Evolutionary conservation across 1,140 invertebrate species (phyloP).

Genomic region (Anagrus nilaparvatae): DNA sequence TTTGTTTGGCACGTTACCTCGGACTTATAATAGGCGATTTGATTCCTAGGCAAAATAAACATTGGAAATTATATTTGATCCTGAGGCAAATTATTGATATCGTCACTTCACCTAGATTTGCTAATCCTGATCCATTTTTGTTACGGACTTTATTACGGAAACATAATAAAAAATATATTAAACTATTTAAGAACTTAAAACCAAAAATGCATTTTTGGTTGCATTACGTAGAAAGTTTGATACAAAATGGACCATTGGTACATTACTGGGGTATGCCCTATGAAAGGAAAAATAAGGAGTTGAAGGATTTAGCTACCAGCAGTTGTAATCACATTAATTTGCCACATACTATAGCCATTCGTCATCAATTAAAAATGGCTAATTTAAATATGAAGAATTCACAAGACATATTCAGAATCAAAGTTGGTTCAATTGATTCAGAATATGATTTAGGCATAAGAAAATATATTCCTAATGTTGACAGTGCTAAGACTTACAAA

Average conservation of each 20-base stretch:
- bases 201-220: not conserved
- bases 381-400: no score
- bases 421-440: no score
- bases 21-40: constrained; percentile 15
- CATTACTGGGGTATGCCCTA: not conserved
- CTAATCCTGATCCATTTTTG: not conserved
- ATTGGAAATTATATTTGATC: constrained; percentile 15
- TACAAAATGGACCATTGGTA: not conserved
- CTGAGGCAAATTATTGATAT: constrained; percentile 5
- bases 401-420: no score
- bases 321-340: no score
- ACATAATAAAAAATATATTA: not conserved
- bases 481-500: no score
- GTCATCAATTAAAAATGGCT: no score
- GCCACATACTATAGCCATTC: no score
- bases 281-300: no score
- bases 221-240: not conserved
- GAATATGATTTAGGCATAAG: no score
- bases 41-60: constrained; percentile 9
- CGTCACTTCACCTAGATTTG: constrained; percentile 12
- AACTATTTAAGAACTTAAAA: not conserved
- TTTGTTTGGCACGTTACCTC: constrained; percentile 12
- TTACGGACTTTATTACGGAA: not conserved
- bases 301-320: no score
- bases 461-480: no score